Percentiles rank a stretch among this genome's conserved stretches.
These are phyloP conservation scores for Phengaris arion DNA, from an alignment of 2,888 invertebrate genomes.

Conservation along the genomic window DNA sequence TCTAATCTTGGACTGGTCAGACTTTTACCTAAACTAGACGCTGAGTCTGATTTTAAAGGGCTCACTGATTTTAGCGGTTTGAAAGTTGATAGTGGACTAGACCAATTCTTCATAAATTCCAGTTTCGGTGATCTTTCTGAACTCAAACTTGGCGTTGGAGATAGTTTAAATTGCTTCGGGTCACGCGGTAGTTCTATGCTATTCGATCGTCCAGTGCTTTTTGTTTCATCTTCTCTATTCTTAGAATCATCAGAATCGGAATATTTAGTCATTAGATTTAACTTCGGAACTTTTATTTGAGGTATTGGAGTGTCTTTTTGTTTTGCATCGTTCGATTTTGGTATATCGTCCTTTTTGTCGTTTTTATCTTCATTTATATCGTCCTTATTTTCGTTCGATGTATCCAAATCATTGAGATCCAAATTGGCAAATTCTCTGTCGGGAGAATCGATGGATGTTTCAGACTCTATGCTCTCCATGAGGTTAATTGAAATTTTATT, in stretches of 20 bases:
- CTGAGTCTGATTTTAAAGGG: constrained; percentile 63
- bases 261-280: constrained; percentile 58
- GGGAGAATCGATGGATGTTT: constrained; percentile 74
- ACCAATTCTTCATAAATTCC: constrained; percentile 62
- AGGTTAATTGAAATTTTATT: constrained; percentile 75
- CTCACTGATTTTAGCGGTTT: constrained; percentile 56
- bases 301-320: constrained; percentile 54
- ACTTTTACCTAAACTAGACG: constrained; percentile 55
- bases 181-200: constrained; percentile 53
- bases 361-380: constrained; percentile 54
- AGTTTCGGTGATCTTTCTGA: constrained; percentile 60
- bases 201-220: constrained; percentile 46
- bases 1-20: constrained; percentile 65
- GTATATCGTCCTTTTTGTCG: constrained; percentile 48
- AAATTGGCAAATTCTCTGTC: constrained; percentile 70
- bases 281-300: constrained; percentile 66
- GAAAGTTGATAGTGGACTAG: constrained; percentile 60
- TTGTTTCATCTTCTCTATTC: constrained; percentile 51
- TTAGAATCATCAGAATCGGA: constrained; percentile 64
- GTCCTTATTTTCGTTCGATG: constrained; percentile 54
- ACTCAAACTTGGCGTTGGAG: constrained; percentile 58
- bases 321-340: constrained; percentile 48
- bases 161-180: constrained; percentile 54
- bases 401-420: constrained; percentile 68
- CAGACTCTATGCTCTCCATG: constrained; percentile 77